Evolutionary conservation across 2,113 vertebrate species (phyloP), one percentile per base, ranked within the genome.

Genomic region (Delphinus delphis): DNA sequence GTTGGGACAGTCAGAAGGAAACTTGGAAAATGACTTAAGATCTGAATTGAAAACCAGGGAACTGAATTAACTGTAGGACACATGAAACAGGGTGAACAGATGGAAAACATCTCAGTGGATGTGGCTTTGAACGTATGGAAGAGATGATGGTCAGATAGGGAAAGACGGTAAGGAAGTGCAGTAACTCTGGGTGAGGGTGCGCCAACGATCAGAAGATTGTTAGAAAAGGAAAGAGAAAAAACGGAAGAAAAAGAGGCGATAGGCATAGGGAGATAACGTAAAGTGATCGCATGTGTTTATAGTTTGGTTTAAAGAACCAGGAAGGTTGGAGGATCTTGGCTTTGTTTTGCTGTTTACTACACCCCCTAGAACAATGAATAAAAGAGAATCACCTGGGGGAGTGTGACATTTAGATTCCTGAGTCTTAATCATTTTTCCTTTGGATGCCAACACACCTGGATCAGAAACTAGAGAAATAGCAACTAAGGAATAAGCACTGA

Each of bases 241-340:
- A 25, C 26, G 21, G 76, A 83, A 76, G 41, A 6, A 10, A 70
- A 28, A 25, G 2, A 65, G 79, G 36, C 1, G 3, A 1, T 5
- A 9, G 44, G 55, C 55, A 2, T 2, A 2, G 74, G 36, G 60
- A 53, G 65, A 5, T 10, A 41, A 70, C 70, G 15, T 31, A 21
- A 12, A 73, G 74, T 4, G 0, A 13, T 14, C 12, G 1, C 3
- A 2, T 36, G 2, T 12, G 10, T 26, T 60, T 70, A 55, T 50
- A 11, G 63, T 63, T 67, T 80, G 70, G 12, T 73, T 80, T 94
- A 26, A 26, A 71, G 55, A 92, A 44, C 55, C 62, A n/a, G 47
- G 53, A 53, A 71, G 53, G 14, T 9, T 58, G 60, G 53, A 20
- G 31, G 41, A 4, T 67, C 36, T 81, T 17, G 33, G 85, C 44